phyloP scores from a whole-genome alignment of 2,113 vertebrate genomes.

The Indicator maculatus region DNA sequence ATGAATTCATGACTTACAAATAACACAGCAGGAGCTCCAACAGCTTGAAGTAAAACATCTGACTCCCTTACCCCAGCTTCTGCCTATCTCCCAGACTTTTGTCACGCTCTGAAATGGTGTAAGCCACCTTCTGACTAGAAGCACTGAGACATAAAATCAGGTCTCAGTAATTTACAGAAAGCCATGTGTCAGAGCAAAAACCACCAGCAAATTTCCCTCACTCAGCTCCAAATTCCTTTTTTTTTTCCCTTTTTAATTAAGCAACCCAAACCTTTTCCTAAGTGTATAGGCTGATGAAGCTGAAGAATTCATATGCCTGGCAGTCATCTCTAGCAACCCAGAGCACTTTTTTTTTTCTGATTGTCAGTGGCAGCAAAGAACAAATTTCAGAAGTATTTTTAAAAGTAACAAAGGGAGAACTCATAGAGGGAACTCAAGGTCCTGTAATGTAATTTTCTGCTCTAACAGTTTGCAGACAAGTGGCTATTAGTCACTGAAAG shows the following conservation, averaged over 20 bases:
- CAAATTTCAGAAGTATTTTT: not conserved
- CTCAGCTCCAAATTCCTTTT: not conserved
- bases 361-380: not conserved
- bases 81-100: not conserved
- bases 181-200: not conserved
- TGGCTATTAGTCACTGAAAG: not conserved
- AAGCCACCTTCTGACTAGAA: not conserved
- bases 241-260: not conserved
- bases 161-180: not conserved
- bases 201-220: not conserved
- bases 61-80: not conserved
- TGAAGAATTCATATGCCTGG: not conserved
- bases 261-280: accelerated
- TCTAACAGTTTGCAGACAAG: not conserved
- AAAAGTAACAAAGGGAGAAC: not conserved
- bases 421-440: not conserved
- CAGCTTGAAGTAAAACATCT: not conserved
- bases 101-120: not conserved
- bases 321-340: not conserved
- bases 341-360: not conserved
- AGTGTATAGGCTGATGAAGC: not conserved
- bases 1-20: not conserved
- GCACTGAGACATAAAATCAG: not conserved
- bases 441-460: not conserved
- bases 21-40: not conserved